Conservation (phyloP, 1,140 invertebrate species). For the Microvelia longipes region DNA sequence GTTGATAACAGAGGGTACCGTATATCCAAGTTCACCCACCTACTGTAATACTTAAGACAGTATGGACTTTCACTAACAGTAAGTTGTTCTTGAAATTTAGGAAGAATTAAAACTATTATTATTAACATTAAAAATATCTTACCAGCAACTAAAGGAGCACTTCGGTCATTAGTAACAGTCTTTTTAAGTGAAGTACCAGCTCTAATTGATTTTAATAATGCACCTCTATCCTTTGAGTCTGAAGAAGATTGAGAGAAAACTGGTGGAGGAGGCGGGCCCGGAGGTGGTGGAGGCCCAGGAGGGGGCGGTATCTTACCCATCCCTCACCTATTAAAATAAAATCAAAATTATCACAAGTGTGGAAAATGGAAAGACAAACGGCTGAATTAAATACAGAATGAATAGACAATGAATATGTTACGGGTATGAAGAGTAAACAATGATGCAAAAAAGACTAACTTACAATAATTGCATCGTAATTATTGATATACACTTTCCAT, state of each 20-base stretch:
- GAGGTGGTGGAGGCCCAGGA: conserved; percentile 41
- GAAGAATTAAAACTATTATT: no score
- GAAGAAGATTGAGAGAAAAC: conserved; percentile 29
- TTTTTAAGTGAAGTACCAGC: conserved; percentile 69
- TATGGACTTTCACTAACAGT: no score
- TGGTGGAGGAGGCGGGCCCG: conserved; percentile 36
- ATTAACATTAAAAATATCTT: conserved; percentile 25
- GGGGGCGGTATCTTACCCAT: conserved; percentile 14
- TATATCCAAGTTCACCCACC: no score
- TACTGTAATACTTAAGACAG: no score
- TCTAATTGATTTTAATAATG: conserved; percentile 64
- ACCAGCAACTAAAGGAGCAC: conserved; percentile 57
- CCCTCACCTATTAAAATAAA: background rate
- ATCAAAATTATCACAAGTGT: background rate
- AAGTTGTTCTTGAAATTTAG: no score
- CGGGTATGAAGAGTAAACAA: background rate
- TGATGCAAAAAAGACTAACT: no score
- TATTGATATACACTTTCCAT: no score
- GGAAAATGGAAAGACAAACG: background rate
- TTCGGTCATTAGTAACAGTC: conserved; percentile 74
- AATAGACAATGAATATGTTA: background rate
- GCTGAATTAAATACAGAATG: background rate
- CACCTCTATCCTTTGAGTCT: conserved; percentile 37
- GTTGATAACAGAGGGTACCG: no score
- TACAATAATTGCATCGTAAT: no score